Percentiles rank a stretch among this genome's conserved stretches.
phyloP scores from a whole-genome alignment of 2,113 vertebrate genomes.

The Pongo pygmaeus region DNA sequence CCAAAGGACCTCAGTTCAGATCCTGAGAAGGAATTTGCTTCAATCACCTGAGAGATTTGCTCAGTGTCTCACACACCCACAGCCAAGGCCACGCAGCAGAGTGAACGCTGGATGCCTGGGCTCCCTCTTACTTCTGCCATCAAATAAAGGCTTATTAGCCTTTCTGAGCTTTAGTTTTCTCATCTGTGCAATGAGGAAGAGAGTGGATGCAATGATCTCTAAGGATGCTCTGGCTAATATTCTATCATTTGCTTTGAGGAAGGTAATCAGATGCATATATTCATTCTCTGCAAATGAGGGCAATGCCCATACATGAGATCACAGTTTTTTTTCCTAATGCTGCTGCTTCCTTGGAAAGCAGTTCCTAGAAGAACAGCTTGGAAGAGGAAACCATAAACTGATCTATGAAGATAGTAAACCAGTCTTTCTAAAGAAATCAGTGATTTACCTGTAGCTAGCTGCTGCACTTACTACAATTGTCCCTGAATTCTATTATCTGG shows the following conservation, averaged over 20 bases:
- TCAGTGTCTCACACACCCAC: rapidly evolving
- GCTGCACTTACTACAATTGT: background rate
- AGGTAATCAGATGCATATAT: background rate
- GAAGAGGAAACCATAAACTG: background rate
- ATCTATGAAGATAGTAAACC: background rate
- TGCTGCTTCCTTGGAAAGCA: background rate
- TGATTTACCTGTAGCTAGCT: background rate
- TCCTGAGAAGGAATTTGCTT: background rate
- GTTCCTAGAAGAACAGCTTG: background rate
- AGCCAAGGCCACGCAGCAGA: background rate
- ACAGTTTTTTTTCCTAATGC: background rate
- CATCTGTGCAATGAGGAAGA: background rate
- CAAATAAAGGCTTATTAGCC: background rate
- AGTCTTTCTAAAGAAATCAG: background rate
- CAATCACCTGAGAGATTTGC: background rate
- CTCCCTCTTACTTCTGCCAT: background rate
- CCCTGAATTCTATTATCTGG: background rate
- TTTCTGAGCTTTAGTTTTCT: background rate
- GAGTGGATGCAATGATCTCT: background rate
- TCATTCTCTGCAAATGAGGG: background rate
- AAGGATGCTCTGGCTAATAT: background rate
- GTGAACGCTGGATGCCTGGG: background rate
- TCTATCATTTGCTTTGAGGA: background rate
- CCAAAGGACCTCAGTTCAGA: background rate
- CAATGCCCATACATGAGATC: background rate